Evolutionary conservation across 2,797 vertebrate species (phyloP), one percentile per base, ranked within the genome.

Genomic region (Heterohyrax brucei): DNA sequence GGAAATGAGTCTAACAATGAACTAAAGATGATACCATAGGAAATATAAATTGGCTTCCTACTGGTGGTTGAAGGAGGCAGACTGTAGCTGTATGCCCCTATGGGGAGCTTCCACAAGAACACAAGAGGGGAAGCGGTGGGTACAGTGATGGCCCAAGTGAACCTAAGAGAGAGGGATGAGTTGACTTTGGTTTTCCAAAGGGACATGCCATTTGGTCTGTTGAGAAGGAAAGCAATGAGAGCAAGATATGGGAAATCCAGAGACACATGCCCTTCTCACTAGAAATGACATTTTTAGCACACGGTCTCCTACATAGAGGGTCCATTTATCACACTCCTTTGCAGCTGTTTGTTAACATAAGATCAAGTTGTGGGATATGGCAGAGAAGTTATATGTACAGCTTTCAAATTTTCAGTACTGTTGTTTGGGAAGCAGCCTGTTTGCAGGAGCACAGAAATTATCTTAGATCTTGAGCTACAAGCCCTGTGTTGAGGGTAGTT

Each of bases 241-340:
- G 26, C 62, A 22, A 53, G 85, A 7, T 24, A 39, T 46, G 56
- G 84, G 7, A 0, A 3, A 12, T 2, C 22, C 68, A 39, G 84
- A 28, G 53, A 33, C 13, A 33, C 46, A 3, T 9, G 10, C 53
- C 18, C 24, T 4, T 50, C 88, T 85, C 56, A 12, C n/a, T 56
- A 53, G 10, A 0, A 21, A 24, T 5, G 6, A 0, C 10, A 44
- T 62, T 50, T 56, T 30, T 7, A 53, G 64, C 12, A 10, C 0
- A 0, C 10, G 59, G n/a, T 21, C 0, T 48, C 64, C 50, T 50
- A 13, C 0, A 16, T 0, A 28, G 14, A 61, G 30, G 19, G 4
- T 13, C 44, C 56, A 21, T 30, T 53, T 26, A 6, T 6, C 39
- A 48, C 26, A 18, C 5, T 44, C 10, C 14, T 30, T 39, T n/a